Percentiles rank a stretch among this genome's conserved stretches.
Evolutionary conservation across 2,888 invertebrate species (phyloP).

Genomic region (Hartigia nigra): DNA sequence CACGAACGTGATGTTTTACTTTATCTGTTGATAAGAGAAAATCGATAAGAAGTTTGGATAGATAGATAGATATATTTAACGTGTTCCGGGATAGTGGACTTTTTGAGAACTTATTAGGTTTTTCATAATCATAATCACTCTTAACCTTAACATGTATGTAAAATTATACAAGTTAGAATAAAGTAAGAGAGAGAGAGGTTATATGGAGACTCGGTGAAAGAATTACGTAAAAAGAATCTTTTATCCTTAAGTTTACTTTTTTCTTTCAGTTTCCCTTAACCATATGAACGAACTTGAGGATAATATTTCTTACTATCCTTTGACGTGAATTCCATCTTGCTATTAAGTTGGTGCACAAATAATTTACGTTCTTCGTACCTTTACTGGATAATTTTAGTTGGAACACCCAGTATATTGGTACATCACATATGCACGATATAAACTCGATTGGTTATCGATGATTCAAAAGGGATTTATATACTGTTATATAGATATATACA

Average conservation of each 20-base stretch:
- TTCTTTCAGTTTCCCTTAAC: background rate
- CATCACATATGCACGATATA: background rate
- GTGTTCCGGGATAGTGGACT: background rate
- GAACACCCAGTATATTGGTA: background rate
- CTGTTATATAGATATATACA: background rate
- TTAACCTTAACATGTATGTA: background rate
- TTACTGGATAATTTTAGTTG: background rate
- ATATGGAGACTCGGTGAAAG: conserved; percentile 21
- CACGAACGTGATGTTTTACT: background rate
- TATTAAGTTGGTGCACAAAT: too few species aligned
- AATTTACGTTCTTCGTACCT: too few species aligned
- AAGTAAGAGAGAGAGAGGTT: background rate
- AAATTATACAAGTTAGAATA: background rate
- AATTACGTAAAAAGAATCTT: conserved; percentile 27
- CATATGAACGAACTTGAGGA: background rate
- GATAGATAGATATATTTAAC: background rate
- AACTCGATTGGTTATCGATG: background rate
- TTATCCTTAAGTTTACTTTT: conserved; percentile 7
- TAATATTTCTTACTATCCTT: background rate
- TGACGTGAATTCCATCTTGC: background rate
- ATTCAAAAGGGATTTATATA: background rate
- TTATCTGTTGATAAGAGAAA: background rate
- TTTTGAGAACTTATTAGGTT: background rate
- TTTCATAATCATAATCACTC: background rate
- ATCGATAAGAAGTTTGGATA: background rate